These are phyloP conservation scores for Ranitomeya variabilis DNA, from an alignment of 2,113 vertebrate species.

Conservation along the genomic window DNA sequence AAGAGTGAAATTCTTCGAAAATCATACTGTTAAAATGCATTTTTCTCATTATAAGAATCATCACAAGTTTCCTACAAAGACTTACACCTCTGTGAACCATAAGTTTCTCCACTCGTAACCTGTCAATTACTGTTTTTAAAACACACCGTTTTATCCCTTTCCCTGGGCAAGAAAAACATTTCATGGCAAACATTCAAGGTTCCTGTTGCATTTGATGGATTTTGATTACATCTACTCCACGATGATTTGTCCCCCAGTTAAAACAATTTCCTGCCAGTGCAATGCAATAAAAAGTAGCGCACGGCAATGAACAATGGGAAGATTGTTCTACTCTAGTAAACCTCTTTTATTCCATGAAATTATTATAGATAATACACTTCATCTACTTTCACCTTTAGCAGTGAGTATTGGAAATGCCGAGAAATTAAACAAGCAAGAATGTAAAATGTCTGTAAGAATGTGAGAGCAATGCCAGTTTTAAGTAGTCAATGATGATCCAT, in stretches of 20 bases:
- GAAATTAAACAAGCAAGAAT: not conserved
- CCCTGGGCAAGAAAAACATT: not conserved
- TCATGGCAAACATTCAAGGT: conserved; percentile 2
- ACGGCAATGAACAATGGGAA: conserved; percentile 4
- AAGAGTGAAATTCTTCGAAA: not conserved
- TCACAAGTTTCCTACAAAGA: not conserved
- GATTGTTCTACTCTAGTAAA: not conserved
- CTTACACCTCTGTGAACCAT: no score
- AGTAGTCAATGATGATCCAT: not conserved
- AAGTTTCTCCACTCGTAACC: not conserved
- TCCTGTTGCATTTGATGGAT: conserved; percentile 16
- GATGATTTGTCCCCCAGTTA: conserved; percentile 30
- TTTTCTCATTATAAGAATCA: not conserved
- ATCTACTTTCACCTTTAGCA: not conserved
- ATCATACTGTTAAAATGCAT: not conserved
- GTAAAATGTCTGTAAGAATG: not conserved
- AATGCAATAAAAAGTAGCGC: conserved; percentile 10
- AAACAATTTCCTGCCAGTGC: conserved; percentile 43
- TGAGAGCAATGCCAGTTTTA: not conserved
- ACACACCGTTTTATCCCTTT: not conserved
- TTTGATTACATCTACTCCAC: conserved; percentile 10
- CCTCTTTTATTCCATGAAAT: conserved; percentile 13
- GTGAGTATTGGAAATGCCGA: not conserved
- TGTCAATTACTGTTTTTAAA: not conserved
- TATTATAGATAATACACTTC: conserved; percentile 7